phyloP scores from a whole-genome alignment of 2,888 invertebrate species.

The Omphaloscelis lunosa region DNA sequence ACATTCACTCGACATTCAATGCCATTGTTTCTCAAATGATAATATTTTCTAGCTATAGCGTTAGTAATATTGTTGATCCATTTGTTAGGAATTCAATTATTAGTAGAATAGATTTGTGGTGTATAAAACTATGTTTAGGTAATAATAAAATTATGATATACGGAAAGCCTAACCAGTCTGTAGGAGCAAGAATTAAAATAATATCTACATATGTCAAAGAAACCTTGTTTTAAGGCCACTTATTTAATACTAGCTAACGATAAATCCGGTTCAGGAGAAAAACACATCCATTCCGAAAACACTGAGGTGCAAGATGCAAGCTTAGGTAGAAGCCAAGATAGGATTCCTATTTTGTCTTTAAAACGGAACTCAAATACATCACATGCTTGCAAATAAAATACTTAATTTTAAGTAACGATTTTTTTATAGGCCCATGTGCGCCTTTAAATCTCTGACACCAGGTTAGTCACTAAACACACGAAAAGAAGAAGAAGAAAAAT shows the following conservation, averaged over 20 bases:
- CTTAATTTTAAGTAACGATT: too few species aligned
- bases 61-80: background rate
- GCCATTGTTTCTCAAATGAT: too few species aligned
- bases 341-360: background rate
- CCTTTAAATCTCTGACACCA: too few species aligned
- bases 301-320: background rate
- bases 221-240: background rate
- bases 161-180: too few species aligned
- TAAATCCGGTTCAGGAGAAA: slow-evolving; percentile 6
- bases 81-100: background rate
- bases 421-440: too few species aligned
- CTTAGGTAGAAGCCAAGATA: background rate
- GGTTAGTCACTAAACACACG: too few species aligned
- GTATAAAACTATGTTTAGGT: background rate
- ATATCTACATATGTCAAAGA: background rate
- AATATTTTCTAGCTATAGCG: too few species aligned
- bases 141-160: background rate
- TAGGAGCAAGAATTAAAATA: background rate
- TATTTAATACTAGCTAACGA: background rate
- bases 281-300: background rate
- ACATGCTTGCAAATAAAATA: background rate
- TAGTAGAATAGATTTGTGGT: background rate
- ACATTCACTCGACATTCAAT: too few species aligned
- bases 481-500: background rate
- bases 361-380: background rate